These are phyloP conservation scores for Drosophila malerkotliana DNA, from an alignment of 1,140 invertebrate species.

Conservation along the genomic window DNA sequence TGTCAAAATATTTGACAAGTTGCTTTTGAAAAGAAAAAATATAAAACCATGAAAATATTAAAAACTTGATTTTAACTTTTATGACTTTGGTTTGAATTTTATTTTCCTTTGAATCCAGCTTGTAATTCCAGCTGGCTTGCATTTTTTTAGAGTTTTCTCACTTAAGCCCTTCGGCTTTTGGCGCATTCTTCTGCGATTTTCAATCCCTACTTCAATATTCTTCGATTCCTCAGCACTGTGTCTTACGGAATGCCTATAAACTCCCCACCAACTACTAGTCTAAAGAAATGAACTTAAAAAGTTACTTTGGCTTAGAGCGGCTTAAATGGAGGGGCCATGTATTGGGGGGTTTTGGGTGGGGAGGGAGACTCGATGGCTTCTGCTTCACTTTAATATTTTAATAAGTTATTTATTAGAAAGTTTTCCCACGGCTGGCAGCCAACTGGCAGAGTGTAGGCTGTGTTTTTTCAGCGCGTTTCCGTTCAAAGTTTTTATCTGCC, in stretches of 20 bases:
- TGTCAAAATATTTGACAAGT: slow-evolving; percentile 40
- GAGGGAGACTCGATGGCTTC: slow-evolving; percentile 7
- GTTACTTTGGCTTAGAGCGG: slow-evolving; percentile 59
- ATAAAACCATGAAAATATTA: neutral
- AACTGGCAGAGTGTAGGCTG: slow-evolving; percentile 29
- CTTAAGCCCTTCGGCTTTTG: slow-evolving; percentile 15
- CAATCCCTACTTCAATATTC: slow-evolving; percentile 7
- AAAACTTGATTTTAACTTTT: neutral
- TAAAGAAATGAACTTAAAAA: slow-evolving; percentile 53
- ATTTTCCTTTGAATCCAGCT: neutral
- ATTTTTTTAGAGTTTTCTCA: slow-evolving; percentile 2
- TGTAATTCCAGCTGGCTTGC: neutral
- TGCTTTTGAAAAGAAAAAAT: neutral
- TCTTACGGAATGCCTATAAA: neutral
- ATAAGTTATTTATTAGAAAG: slow-evolving; percentile 68
- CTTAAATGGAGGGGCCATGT: slow-evolving; percentile 39
- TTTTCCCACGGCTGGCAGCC: slow-evolving; percentile 28
- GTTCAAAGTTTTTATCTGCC: slow-evolving; percentile 50
- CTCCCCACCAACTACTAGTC: slow-evolving; percentile 15
- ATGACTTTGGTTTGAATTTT: neutral
- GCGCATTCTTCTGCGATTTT: neutral
- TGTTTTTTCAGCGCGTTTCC: slow-evolving; percentile 50
- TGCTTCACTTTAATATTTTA: slow-evolving; percentile 59
- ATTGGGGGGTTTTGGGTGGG: neutral
- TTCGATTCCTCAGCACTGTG: slow-evolving; percentile 7